A percentile compares a stretch with the other conserved stretches of the same genome.
These are phyloP conservation scores for Anguilla megastoma DNA, from an alignment of 2,797 vertebrate species.

Conservation along the genomic window DNA sequence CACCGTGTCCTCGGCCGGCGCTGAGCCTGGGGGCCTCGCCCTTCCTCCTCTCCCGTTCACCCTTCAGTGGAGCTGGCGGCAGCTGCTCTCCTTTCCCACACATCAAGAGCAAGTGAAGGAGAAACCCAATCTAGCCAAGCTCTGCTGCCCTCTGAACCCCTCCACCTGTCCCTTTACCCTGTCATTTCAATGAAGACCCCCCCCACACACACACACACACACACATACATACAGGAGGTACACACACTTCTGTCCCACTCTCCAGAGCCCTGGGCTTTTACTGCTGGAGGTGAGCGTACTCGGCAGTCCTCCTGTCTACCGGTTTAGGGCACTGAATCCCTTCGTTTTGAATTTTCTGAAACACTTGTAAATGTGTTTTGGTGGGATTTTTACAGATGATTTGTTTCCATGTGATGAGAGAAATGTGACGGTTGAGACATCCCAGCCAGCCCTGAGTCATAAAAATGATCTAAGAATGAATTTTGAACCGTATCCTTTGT, in stretches of 20 bases:
- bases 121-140: constrained; percentile 14
- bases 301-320: background rate
- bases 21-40: background rate
- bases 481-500: background rate
- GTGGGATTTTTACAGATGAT: constrained; percentile 35
- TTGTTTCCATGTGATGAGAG: constrained; percentile 43
- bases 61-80: background rate
- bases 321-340: background rate
- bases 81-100: constrained; percentile 7
- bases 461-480: background rate
- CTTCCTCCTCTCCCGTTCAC: background rate
- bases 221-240: background rate
- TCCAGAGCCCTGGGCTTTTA: background rate
- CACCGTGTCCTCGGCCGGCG: background rate
- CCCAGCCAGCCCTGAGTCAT: constrained; percentile 30
- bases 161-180: constrained; percentile 14
- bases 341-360: background rate
- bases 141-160: background rate
- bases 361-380: constrained; percentile 16
- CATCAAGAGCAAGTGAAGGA: constrained; percentile 27
- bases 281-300: background rate
- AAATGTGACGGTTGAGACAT: constrained; percentile 14
- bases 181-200: constrained; percentile 2
- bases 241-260: background rate
- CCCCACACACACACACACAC: background rate